Evolutionary conservation across 92 coral and sea anemone species (phyloP), one percentile per base, ranked within the genome.

Genomic region (Epizoanthus scotinus): DNA sequence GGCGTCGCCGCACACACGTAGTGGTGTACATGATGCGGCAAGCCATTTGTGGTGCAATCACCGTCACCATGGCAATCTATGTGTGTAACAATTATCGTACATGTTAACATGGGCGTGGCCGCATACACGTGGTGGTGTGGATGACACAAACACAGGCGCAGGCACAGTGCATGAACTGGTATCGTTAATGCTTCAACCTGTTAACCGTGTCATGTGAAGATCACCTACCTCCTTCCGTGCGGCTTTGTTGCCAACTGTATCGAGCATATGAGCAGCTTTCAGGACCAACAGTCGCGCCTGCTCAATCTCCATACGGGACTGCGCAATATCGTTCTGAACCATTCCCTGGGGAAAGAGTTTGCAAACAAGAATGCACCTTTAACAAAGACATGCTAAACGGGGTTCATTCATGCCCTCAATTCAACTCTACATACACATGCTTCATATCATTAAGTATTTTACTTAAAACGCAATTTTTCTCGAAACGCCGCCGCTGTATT

Each of bases 21-120:
- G 44, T 38, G 3, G 44, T 38, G 44, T n/a, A n/a, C n/a, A n/a
- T n/a, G n/a, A n/a, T n/a, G 50, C 84, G 80, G 68, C 91, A 89
- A 10, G 92, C 96, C 96, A 93, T 87, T 19, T 94, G 92, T 20
- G 99, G 94, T 24, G 72, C 94, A 49, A 82, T 91, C 54, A 95
- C 86, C 84, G 93, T 95, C 31, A 95, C 99, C 95, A 95, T 90
- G 22, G 99, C 99, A 81, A 95, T 93, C 99, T 95, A 84, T 50
- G 60, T 54, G 55, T 56, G 60, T 4, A 42, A 24, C 34, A 59
- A 70, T 15, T 44, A 19, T 14, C 29, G n/a, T 44, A 40, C 19
- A 6, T 9, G 50, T 42, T 42, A 42, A 42, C 8, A 42, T 42
- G 50, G 0, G 12, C 50, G 8, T 0, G 12, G 50, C 50, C 50